Base-by-base conservation (phyloP, 2,888 invertebrate species). In the Desoria tigrina region DNA sequence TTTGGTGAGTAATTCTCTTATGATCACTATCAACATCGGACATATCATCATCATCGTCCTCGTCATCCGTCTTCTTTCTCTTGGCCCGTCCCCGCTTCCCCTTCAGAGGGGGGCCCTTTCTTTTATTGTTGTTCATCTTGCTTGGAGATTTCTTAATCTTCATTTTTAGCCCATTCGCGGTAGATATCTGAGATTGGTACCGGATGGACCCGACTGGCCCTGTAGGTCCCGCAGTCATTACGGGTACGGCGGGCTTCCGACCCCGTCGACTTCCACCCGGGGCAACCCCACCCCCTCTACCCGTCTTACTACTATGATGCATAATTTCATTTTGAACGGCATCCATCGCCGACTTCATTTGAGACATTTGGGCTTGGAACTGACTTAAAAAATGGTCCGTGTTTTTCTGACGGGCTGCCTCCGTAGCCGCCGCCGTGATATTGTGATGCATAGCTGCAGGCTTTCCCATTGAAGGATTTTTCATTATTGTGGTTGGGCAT, bases 131-230 rank as follows among this genome's bases (percentile, higher is more conserved):
- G n/a, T n/a, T n/a, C n/a, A n/a, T n/a, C 63, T 65, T 66, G 18
- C 60, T 60, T 18, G 77, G 76, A 24, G 87, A 86, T 80, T 86
- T 87, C 79, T 84, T 86, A 76, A 88, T 88, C 78, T 86, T 84
- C 77, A 88, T 84, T 80, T 87, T 88, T 77, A 88, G 86, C 67
- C 85, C 84, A 77, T 87, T 87, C 77, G 86, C 87, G 74, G 87
- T 84, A 65, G 80, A 79, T 76, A 86, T 85, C 80, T 85, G 85
- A 79, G 85, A 85, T 74, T 83, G 83, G 80, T 86, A 86, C 75
- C 83, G 84, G n/a, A n/a, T n/a, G n/a, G n/a, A n/a, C n/a, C n/a
- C n/a, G 1, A 77, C 77, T n/a, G 73, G 39, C 9, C 39, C 39
- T 16, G 39, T 39, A 9, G 9, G 9, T 39, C 39, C 39, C 9